Conservation (phyloP, 2,888 invertebrate species). For the Isotomurus palustris region DNA sequence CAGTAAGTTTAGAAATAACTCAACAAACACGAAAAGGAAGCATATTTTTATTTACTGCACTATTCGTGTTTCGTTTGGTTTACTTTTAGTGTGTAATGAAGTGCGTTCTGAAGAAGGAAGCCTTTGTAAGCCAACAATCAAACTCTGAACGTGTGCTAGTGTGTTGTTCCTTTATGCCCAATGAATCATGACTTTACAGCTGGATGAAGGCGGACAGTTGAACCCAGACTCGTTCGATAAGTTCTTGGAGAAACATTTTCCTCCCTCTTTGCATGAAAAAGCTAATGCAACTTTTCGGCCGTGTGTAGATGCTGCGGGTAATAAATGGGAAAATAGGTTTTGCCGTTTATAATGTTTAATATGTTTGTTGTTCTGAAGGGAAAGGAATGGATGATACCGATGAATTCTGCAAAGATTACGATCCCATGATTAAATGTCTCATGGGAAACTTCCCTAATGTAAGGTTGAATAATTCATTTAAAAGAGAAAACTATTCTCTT, state of each 20-base stretch:
- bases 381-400: slow-evolving; percentile 19
- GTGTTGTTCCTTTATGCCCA: background rate
- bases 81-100: slow-evolving; percentile 21
- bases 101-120: slow-evolving; percentile 21
- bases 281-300: slow-evolving; percentile 24
- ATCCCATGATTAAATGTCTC: slow-evolving; percentile 38
- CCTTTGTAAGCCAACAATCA: slow-evolving; percentile 8
- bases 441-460: slow-evolving; percentile 25
- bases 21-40: no score
- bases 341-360: background rate
- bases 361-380: no score
- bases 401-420: slow-evolving; percentile 35
- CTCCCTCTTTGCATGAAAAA: slow-evolving; percentile 8
- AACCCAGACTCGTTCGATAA: slow-evolving; percentile 6
- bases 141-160: background rate
- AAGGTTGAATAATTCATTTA: no score
- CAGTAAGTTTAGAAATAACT: no score
- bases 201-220: slow-evolving; percentile 6
- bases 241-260: slow-evolving; percentile 13
- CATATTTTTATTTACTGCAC: no score
- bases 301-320: slow-evolving; percentile 9
- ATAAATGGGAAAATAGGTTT: background rate
- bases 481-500: no score
- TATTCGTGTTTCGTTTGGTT: no score
- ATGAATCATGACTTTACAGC: background rate